Conservation (phyloP, 2,888 invertebrate species). For the Lasioglossum vierecki region DNA sequence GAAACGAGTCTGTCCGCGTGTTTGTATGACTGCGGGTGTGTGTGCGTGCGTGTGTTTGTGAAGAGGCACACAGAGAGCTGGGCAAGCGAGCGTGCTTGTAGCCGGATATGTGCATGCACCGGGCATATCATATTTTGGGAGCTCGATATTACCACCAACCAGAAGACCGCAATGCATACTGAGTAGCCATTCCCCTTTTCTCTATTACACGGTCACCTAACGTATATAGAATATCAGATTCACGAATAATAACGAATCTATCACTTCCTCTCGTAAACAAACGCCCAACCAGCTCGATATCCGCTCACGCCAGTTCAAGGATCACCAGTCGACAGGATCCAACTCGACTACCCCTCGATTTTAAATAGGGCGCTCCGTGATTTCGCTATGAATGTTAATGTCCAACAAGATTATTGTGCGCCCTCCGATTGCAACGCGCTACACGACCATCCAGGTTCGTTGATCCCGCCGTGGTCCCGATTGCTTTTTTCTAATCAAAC, state of each 20-base stretch:
- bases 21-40: not conserved
- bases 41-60: not conserved
- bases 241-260: slow-evolving; percentile 78
- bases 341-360: slow-evolving; percentile 20
- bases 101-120: slow-evolving; percentile 51
- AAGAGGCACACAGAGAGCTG: not conserved
- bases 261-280: slow-evolving; percentile 67
- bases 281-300: slow-evolving; percentile 25
- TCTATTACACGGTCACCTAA: slow-evolving; percentile 80
- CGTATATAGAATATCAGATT: slow-evolving; percentile 76
- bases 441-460: not conserved
- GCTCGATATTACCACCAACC: slow-evolving; percentile 77
- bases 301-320: not conserved
- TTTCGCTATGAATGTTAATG: slow-evolving; percentile 49
- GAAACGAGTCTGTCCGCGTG: not conserved
- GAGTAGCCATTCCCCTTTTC: slow-evolving; percentile 80
- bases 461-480: not conserved
- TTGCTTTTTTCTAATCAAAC: not conserved
- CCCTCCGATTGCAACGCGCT: not conserved
- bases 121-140: slow-evolving; percentile 78
- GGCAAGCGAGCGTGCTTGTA: not conserved
- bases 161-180: slow-evolving; percentile 83
- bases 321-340: not conserved
- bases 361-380: slow-evolving; percentile 9
- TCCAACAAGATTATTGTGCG: not conserved